Evolutionary conservation across 2,113 vertebrate genomes (phyloP), one percentile per base, ranked within the genome.

Genomic region (Pedionomus torquatus): DNA sequence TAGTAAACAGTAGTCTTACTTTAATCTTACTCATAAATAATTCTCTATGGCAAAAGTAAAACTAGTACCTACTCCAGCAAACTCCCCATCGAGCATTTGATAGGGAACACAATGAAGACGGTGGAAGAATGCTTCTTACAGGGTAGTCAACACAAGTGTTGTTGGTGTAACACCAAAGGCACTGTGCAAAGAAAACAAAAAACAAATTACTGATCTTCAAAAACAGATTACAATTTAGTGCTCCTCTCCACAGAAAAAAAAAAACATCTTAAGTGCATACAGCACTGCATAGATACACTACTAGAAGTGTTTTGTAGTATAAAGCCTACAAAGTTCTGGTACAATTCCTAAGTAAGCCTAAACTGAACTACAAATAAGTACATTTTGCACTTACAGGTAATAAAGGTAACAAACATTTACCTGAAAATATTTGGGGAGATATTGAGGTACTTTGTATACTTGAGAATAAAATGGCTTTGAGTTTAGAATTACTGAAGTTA

Each of bases 71-170:
- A 99, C 99, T 77, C 98, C 98, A 99, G 84, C 99, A 99, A 85
- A 98, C 96, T 20, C 98, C 99, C 99, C 99, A 99, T n/a, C 98
- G 98, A 72, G 99, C 98, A 83, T 98, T 49, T 55, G 98, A 97
- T 76, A 99, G 92, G 37, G 92, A 84, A 95, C 99, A 99, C 13
- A 99, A 14, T 0, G 98, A 98, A 2, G 98, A 89, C 0, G 98
- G 96, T 20, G 99, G 99, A 48, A 99, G 92, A 89, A 99, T 43
- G 83, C 97, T 98, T 88, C 95, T 98, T 64, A 99, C 98, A 14
- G 99, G 99, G 79, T 99, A 99, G 28, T 99, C 98, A 15, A 98
- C 88, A 90, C 99, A 99, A 15, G 98, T 98, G 70, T 96, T 95
- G 92, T 98, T 98, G 83, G 97, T 94, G 10, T 97, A 95, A 97